phyloP scores from a whole-genome alignment of 1,140 invertebrate species.

The Solenopsis fugax region DNA sequence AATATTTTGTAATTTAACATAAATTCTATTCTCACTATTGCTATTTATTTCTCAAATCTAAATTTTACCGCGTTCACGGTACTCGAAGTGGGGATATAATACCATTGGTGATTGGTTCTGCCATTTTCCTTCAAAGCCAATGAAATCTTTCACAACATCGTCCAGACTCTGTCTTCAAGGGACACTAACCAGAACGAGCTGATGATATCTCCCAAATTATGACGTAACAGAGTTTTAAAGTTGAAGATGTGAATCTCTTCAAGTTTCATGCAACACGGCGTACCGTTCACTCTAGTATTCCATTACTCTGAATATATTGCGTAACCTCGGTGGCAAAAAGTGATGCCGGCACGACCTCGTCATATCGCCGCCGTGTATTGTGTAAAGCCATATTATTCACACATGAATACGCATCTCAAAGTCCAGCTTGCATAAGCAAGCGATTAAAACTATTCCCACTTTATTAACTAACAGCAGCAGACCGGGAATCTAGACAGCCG shows the following conservation, averaged over 20 bases:
- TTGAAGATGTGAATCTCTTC: conserved; percentile 45
- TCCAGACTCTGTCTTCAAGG: too few species aligned
- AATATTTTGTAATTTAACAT: too few species aligned
- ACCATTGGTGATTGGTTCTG: too few species aligned
- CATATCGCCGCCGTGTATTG: not conserved
- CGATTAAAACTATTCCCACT: not conserved
- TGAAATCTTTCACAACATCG: too few species aligned
- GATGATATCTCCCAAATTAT: conserved; percentile 32
- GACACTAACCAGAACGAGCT: not conserved
- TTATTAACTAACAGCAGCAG: not conserved
- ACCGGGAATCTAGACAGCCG: not conserved
- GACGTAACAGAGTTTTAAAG: conserved; percentile 26
- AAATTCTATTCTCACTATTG: too few species aligned
- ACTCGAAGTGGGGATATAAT: too few species aligned
- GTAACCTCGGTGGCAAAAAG: conserved; percentile 29
- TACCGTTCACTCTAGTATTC: conserved; percentile 62
- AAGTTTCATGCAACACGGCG: conserved; percentile 18
- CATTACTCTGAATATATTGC: conserved; percentile 57
- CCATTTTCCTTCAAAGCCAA: too few species aligned
- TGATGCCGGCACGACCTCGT: conserved; percentile 13
- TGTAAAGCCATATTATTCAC: conserved; percentile 34
- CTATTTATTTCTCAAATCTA: too few species aligned
- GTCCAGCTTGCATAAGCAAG: not conserved
- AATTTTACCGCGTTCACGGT: too few species aligned
- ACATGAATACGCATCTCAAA: not conserved